phyloP scores from a whole-genome alignment of 2,888 invertebrate species.

The Hemistola chrysoprasaria region DNA sequence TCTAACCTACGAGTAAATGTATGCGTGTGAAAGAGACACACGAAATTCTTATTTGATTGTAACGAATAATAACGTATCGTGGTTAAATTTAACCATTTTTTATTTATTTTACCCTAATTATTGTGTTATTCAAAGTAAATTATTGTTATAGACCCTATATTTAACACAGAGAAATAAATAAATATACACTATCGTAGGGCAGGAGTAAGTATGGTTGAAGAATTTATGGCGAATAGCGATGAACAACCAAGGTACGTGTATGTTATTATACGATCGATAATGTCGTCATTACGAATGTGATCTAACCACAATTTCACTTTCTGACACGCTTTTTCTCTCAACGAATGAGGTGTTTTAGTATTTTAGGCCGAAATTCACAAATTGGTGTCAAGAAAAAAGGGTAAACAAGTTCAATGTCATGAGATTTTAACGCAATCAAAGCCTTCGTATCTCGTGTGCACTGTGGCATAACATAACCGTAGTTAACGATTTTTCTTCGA shows the following conservation, averaged over 20 bases:
- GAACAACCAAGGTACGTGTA: slow-evolving; percentile 68
- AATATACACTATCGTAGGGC: slow-evolving; percentile 34
- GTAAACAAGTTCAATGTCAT: slow-evolving; percentile 9
- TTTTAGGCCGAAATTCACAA: not conserved
- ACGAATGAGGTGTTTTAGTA: not conserved
- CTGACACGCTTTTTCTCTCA: not conserved
- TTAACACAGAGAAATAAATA: slow-evolving; percentile 37
- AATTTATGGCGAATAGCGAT: slow-evolving; percentile 66
- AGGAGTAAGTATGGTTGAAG: slow-evolving; percentile 27
- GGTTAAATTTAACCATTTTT: slow-evolving; percentile 58
- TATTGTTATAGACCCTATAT: slow-evolving; percentile 37
- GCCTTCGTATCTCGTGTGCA: too few species aligned
- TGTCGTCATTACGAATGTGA: slow-evolving; percentile 56
- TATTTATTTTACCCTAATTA: slow-evolving; percentile 56
- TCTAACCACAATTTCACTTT: slow-evolving; percentile 46
- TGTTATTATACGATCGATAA: slow-evolving; percentile 62
- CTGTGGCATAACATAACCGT: slow-evolving; percentile 8
- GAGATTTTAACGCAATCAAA: too few species aligned
- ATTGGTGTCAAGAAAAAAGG: not conserved
- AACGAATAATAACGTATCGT: slow-evolving; percentile 79
- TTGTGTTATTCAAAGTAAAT: slow-evolving; percentile 54
- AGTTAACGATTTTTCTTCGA: slow-evolving; percentile 73
- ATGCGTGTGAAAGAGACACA: slow-evolving; percentile 41
- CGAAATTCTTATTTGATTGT: slow-evolving; percentile 64
- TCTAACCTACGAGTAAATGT: slow-evolving; percentile 28